Percentiles rank a stretch among this genome's conserved stretches.
These are phyloP conservation scores for Forbesichthys papilliferus DNA, from an alignment of 2,113 vertebrate genomes.

Conservation along the genomic window DNA sequence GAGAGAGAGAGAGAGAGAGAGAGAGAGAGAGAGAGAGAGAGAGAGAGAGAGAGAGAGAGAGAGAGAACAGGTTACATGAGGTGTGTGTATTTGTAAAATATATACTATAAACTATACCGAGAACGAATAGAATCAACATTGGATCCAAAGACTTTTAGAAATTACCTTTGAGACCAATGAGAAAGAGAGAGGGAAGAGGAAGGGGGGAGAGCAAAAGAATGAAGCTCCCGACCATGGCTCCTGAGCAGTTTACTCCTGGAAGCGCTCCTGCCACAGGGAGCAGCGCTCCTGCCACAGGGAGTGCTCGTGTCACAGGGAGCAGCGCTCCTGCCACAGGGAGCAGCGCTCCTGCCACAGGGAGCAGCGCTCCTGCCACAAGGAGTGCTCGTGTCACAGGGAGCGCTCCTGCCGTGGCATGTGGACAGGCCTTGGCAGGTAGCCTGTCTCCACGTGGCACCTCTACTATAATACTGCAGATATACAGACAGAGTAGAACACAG, in stretches of 20 bases:
- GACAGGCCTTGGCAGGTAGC: constrained; percentile 72
- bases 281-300: too few relatives aligned
- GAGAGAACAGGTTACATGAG: constrained; percentile 4
- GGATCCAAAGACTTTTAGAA: constrained; percentile 8
- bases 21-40: neutral
- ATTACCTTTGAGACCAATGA: too few relatives aligned
- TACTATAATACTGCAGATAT: constrained; percentile 35
- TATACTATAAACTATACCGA: neutral
- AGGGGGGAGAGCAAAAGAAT: constrained; percentile 12
- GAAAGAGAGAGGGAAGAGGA: neutral
- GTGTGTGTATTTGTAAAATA: constrained; percentile 8
- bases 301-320: constrained; percentile 29
- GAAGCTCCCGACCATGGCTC: constrained; percentile 44
- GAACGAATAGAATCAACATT: constrained; percentile 12
- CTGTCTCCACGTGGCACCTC: constrained; percentile 78
- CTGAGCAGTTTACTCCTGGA: constrained; percentile 41
- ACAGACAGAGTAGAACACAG: neutral
- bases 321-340: constrained; percentile 55
- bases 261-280: neutral
- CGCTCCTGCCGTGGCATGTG: constrained; percentile 61
- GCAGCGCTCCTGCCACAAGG: too few relatives aligned
- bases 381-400: constrained; percentile 39
- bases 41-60: neutral
- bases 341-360: neutral
- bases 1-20: neutral